Evolutionary conservation across 2,113 vertebrate species (phyloP), one percentile per base, ranked within the genome.

Genomic region (Sander lucioperca): DNA sequence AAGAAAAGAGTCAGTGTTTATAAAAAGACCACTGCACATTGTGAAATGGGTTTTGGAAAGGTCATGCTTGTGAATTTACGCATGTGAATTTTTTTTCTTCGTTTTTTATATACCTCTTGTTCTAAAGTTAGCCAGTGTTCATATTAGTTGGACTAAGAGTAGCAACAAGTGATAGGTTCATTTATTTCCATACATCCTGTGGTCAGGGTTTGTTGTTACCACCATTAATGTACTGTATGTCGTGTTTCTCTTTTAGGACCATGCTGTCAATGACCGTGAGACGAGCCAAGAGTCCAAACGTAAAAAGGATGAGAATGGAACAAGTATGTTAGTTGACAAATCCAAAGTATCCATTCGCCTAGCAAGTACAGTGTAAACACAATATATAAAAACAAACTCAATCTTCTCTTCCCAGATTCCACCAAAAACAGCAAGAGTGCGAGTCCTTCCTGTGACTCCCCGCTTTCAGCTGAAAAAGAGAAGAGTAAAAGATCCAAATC

Each of bases 401-500:
- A 59, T 64, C 58, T 18, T 79, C 16, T 83, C 45, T 48, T 66
- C 15, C 86, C 95, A 97, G 97, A 95, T 89, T 96, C 97, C 82
- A 97, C 97, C 86, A 99, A 98, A 89, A 97, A 97, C 87, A 97
- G 96, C 90, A 98, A 97, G 95, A 99, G 98, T 88, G 94, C 96
- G 86, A 99, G 98, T 91, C 98, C 98, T 14, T 97, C 96, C 48
- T 96, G 97, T 12, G 97, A 97, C 94, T 98, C 98, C 45, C 97
- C 98, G 36, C 96, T 94, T 66, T 95, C 97, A 48, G 96, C 94
- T 79, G 98, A 99, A 75, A 99, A 98, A 73, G 98, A 99, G 83
- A 98, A 97, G 92, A 96, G 93, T 93, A 99, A 99, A 90, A 91
- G 95, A 83, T 97, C 97, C 69, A 99, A 99, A 90, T 97, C 97